phyloP scores from a whole-genome alignment of 2,113 vertebrate genomes.

The Cinclus cinclus region DNA sequence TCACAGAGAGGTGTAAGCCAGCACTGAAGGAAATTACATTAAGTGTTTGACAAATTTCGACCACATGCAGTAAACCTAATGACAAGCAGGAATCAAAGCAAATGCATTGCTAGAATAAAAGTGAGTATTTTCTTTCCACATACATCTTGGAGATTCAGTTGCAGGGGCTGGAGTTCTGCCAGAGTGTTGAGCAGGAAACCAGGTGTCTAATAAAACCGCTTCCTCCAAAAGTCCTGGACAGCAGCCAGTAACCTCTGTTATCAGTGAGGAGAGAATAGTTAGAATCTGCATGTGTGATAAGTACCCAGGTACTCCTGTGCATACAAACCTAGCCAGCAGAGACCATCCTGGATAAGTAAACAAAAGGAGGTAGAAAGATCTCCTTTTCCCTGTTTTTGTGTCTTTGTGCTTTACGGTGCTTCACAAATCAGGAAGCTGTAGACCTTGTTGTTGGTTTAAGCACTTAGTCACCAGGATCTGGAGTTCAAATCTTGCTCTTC shows the following conservation, averaged over 20 bases:
- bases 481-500: not conserved
- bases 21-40: not conserved
- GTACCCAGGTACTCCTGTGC: not conserved
- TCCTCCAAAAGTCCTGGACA: not conserved
- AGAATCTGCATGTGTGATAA: not conserved
- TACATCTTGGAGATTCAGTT: not conserved
- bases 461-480: not conserved
- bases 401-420: not conserved
- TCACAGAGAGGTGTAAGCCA: not conserved
- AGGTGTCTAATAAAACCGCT: not conserved
- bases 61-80: not conserved
- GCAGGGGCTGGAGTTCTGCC: not conserved
- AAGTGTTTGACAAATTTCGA: not conserved
- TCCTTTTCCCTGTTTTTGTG: not conserved
- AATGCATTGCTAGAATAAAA: not conserved
- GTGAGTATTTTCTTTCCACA: not conserved
- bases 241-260: not conserved
- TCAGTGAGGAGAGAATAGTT: not conserved
- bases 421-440: not conserved
- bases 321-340: not conserved
- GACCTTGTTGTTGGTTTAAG: not conserved
- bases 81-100: conserved; percentile 24
- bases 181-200: not conserved
- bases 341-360: not conserved
- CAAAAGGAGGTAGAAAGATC: not conserved